Evolutionary conservation across 2,113 vertebrate genomes (phyloP).

Genomic region (Ptychochromis oligacanthus): DNA sequence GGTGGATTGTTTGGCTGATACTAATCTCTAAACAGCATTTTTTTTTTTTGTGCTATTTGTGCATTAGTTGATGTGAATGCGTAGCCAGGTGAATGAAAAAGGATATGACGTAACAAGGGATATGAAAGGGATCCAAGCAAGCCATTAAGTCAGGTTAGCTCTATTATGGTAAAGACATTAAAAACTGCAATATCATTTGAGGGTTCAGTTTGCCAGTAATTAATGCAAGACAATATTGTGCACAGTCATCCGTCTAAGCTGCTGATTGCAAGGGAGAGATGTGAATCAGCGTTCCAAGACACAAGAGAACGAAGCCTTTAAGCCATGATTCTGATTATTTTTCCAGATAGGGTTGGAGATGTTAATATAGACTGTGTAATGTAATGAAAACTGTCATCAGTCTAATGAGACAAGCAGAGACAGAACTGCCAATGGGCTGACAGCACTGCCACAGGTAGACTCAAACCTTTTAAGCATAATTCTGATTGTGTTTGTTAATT

Average conservation of each 20-base stretch:
- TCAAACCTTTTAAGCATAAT: conserved; percentile 28
- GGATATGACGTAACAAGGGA: background rate
- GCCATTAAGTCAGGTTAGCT: conserved; percentile 6
- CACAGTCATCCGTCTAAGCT: conserved; percentile 41
- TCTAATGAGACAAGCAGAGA: conserved; percentile 63
- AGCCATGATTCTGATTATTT: conserved; percentile 55
- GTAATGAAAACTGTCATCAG: conserved; percentile 61
- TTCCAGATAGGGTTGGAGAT: conserved; percentile 50
- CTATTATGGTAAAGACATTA: conserved; percentile 4
- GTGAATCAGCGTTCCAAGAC: conserved; percentile 43
- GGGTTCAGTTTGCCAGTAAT: conserved; percentile 46
- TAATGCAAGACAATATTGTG: conserved; percentile 50
- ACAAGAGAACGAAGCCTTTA: conserved; percentile 46
- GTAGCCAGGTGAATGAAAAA: background rate
- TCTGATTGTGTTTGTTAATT: conserved; percentile 57
- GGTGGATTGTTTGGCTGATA: conserved; percentile 37
- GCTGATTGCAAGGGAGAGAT: conserved; percentile 43
- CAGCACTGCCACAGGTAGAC: conserved; percentile 36
- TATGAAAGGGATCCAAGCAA: background rate
- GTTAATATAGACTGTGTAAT: conserved; percentile 58
- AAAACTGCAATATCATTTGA: conserved; percentile 14
- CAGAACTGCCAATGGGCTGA: conserved; percentile 28
- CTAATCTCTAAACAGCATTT: conserved; percentile 31
- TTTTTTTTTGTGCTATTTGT: background rate
- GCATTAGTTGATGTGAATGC: background rate